Conservation (phyloP, 2,797 vertebrate genomes). For the Gobio occitaniae region DNA sequence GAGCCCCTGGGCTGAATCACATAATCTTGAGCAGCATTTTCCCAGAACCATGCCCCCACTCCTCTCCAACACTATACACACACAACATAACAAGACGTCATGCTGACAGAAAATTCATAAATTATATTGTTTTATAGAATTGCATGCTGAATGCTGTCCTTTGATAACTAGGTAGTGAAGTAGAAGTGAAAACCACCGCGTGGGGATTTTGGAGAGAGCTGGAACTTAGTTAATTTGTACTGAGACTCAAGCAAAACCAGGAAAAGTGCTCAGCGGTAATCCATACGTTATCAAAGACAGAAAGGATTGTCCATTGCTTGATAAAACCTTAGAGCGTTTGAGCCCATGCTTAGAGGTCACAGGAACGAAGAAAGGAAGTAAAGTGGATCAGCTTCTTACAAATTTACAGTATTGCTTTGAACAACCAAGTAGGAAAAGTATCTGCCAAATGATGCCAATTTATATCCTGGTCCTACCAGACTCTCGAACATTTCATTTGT, state of each 20-base stretch:
- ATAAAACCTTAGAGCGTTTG: background rate
- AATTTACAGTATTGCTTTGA: background rate
- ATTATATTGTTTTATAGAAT: background rate
- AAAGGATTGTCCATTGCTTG: background rate
- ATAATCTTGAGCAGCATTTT: conserved; percentile 14
- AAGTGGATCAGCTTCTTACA: background rate
- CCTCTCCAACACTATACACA: background rate
- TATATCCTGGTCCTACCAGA: too few species aligned
- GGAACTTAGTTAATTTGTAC: background rate
- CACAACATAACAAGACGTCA: background rate
- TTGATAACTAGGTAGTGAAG: background rate
- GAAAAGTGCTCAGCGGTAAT: conserved; percentile 20
- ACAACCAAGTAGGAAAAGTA: background rate
- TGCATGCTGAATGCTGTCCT: conserved; percentile 18
- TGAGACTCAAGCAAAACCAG: conserved; percentile 3
- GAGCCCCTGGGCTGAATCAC: conserved; percentile 31
- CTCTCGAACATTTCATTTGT: too few species aligned
- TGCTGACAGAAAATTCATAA: conserved; percentile 9
- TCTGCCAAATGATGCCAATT: background rate
- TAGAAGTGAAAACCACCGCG: background rate
- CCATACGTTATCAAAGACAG: background rate
- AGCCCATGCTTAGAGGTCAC: background rate
- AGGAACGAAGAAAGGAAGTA: background rate
- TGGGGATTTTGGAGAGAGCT: background rate
- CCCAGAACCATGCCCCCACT: background rate